phyloP scores from a whole-genome alignment of 2,113 vertebrate species.

The Pipra filicauda region DNA sequence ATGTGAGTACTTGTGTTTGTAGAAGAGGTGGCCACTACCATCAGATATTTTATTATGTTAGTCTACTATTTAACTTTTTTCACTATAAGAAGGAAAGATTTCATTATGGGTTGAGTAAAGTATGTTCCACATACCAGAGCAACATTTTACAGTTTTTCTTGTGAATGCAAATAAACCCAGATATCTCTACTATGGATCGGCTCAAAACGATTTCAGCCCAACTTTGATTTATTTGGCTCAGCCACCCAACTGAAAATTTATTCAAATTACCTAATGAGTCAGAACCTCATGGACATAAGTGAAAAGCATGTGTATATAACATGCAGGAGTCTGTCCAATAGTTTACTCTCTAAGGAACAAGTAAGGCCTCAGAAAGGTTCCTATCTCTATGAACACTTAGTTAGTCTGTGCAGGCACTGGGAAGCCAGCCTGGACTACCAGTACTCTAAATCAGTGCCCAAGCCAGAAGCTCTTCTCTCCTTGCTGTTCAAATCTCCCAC shows the following conservation, averaged over 20 bases:
- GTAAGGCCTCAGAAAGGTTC: not conserved
- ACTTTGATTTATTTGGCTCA: not conserved
- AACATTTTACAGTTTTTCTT: not conserved
- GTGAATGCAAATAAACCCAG: not conserved
- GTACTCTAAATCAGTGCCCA: not conserved
- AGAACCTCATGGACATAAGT: not conserved
- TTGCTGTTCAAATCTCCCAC: not conserved
- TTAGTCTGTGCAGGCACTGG: not conserved
- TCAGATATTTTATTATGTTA: not conserved
- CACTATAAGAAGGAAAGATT: not conserved
- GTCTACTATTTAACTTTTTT: not conserved
- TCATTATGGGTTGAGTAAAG: not conserved
- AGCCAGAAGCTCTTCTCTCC: not conserved
- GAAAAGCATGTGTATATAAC: not conserved
- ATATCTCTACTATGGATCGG: not conserved
- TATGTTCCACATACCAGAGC: not conserved
- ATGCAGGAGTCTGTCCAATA: not conserved
- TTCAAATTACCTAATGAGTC: not conserved
- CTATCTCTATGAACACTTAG: not conserved
- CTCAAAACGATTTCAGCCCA: not conserved
- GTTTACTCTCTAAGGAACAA: not conserved
- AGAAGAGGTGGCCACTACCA: not conserved
- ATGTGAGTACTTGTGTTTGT: not conserved
- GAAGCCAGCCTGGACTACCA: not conserved
- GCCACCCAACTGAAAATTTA: not conserved